phyloP scores from a whole-genome alignment of 2,888 invertebrate genomes.

The Odontomyia ornata region DNA sequence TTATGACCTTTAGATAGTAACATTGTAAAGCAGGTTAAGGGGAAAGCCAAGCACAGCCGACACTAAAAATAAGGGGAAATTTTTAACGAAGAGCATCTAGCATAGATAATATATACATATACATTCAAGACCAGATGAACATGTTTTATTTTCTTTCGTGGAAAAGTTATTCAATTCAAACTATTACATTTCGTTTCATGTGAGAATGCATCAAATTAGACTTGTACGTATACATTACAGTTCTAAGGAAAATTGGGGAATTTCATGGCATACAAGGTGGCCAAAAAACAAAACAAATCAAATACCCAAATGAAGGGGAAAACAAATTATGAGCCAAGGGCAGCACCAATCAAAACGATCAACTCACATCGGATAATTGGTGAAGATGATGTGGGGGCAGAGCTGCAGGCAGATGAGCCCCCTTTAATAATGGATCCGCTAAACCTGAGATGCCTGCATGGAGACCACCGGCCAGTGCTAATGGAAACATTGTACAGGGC shows the following conservation, averaged over 20 bases:
- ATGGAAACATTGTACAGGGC: constrained; percentile 66
- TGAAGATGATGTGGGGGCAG: constrained; percentile 65
- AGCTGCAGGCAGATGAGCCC: constrained; percentile 64
- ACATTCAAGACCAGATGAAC: constrained; percentile 25
- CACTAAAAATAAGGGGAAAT: background rate
- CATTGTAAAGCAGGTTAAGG: constrained; percentile 15
- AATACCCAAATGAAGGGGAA: constrained; percentile 51
- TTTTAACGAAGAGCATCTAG: background rate
- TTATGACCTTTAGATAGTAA: background rate
- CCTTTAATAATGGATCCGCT: constrained; percentile 65
- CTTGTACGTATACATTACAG: background rate
- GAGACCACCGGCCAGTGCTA: constrained; percentile 65
- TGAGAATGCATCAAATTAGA: constrained; percentile 16
- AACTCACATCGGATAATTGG: constrained; percentile 66
- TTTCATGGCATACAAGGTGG: constrained; percentile 50
- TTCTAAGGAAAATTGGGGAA: constrained; percentile 31
- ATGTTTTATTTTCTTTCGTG: background rate
- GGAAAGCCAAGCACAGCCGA: constrained; percentile 33
- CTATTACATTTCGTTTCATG: constrained; percentile 14
- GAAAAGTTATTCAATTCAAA: background rate
- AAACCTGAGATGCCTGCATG: constrained; percentile 65
- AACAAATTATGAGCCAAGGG: constrained; percentile 53
- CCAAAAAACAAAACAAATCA: constrained; percentile 48
- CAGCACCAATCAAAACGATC: constrained; percentile 60
- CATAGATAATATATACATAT: background rate